Base-by-base conservation (phyloP, 2,113 vertebrate species). In the Oxyruncus cristatus region DNA sequence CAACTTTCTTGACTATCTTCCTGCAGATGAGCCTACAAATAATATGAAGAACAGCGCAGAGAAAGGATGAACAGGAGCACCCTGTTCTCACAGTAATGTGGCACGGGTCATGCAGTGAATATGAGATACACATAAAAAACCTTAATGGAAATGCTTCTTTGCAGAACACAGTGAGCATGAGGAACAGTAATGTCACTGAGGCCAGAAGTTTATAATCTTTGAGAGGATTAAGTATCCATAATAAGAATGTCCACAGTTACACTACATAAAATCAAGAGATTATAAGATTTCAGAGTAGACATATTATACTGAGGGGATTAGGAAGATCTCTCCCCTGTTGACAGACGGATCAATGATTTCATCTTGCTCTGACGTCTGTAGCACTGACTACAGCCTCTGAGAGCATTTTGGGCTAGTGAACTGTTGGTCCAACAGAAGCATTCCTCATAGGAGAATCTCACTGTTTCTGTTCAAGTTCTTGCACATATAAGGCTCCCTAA, bases 221-320 rank as follows among this genome's bases (percentile, higher is more conserved):
- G 80, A 92, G 83, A 92, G 76, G 83, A 97, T 96, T 95, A 92
- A 74, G 39, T 72, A 74, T 80, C 79, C 83, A 32, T 86, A 92
- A 85, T 88, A 72, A 88, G 63, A 83, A 93, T 80, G 81, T 88
- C 83, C 76, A 67, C 55, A 88, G 91, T 92, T 83, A 71, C 14
- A 81, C 55, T 71, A 71, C 1, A 2, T 77, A 80, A 93, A 6
- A 88, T 90, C 83, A 93, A 92, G 72, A 82, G 75, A 89, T 95
- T 86, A 81, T 84, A 80, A 83, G 16, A 85, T 86, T 95, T 84
- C 79, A 73, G 76, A 89, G 67, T 41, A 92, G 88, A 52, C 30
- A 49, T 49, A 22, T 76, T 79, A 47, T 88, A 70, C 42, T 90
- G 85, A 90, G 58, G 9, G 75, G 78, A 95, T 96, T 94, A 89